Base-by-base conservation (phyloP, 2,113 vertebrate species). In the Jacana jacana region DNA sequence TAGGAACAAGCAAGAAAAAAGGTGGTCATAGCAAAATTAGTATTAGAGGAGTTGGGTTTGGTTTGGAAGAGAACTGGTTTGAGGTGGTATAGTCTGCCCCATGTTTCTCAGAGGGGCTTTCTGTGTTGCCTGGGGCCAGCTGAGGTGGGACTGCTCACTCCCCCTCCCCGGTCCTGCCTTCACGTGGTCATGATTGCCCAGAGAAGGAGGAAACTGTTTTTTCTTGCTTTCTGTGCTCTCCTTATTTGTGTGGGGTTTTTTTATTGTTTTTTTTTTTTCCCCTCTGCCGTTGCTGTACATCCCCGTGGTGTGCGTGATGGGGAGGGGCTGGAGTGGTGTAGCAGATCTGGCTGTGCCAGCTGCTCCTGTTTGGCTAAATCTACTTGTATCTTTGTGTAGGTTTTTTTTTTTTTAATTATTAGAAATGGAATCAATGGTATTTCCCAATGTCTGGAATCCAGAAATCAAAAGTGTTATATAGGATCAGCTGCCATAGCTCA, bases 191-290 rank as follows among this genome's bases (percentile, higher is more conserved):
- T 17, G 20, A 24, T n/a, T 7, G 17, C 7, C 44, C 4, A 9
- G 40, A 60, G 61, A 39, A 60, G 44, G 68, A 79, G 76, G 44
- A 64, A 54, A 13, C 31, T 54, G 33, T 5, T 66, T 24, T 22
- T 52, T 58, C 31, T 69, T 18, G 1, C 20, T 81, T 71, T 49
- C 27, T 37, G 6, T 0, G 0, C 4, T 52, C 4, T 73, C 8
- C 15, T 55, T 51, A 11, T n/a, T n/a, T n/a, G n/a, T n/a, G n/a
- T n/a, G n/a, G n/a, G n/a, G n/a, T n/a, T n/a, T n/a, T n/a, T n/a
- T n/a, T n/a, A n/a, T n/a, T n/a, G 31, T 52, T 55, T 40, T 44
- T 13, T 18, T 10, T 22, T 33, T 4, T 9, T 4, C 2, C 10
- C 17, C 46, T 46, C 28, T 61, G 39, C 14, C 39, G 8, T 31